Evolutionary conservation across 2,113 vertebrate genomes (phyloP).

Genomic region (Elanoides forficatus): DNA sequence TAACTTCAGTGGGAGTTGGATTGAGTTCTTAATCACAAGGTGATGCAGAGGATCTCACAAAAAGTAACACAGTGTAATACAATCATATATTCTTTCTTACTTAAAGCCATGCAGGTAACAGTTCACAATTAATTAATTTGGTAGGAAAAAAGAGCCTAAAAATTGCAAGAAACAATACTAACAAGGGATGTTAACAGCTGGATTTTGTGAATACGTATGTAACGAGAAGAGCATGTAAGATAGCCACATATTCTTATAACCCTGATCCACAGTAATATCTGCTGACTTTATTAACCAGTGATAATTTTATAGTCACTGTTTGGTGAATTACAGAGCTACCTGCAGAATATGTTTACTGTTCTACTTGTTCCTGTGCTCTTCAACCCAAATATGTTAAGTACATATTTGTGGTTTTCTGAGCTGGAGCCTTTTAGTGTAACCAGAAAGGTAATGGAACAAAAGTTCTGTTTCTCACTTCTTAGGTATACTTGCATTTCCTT

Average conservation of each 20-base stretch:
- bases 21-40: conserved; percentile 35
- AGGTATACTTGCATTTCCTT: background rate
- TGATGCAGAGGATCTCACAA: conserved; percentile 11
- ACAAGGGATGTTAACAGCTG: background rate
- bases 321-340: background rate
- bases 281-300: background rate
- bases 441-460: background rate
- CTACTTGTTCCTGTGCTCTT: background rate
- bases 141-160: background rate
- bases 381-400: background rate
- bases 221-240: background rate
- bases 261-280: background rate
- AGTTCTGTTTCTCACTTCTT: background rate
- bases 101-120: background rate
- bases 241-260: background rate
- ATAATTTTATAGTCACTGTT: background rate
- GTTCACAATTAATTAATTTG: background rate
- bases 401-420: background rate
- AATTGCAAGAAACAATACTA: background rate
- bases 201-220: background rate
- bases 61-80: background rate
- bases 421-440: background rate
- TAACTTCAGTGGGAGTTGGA: conserved; percentile 20
- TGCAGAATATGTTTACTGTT: background rate
- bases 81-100: background rate